A percentile compares a stretch with the other conserved stretches of the same genome.
Evolutionary conservation across 2,888 invertebrate species (phyloP).

Genomic region (Drosophila rellima): DNA sequence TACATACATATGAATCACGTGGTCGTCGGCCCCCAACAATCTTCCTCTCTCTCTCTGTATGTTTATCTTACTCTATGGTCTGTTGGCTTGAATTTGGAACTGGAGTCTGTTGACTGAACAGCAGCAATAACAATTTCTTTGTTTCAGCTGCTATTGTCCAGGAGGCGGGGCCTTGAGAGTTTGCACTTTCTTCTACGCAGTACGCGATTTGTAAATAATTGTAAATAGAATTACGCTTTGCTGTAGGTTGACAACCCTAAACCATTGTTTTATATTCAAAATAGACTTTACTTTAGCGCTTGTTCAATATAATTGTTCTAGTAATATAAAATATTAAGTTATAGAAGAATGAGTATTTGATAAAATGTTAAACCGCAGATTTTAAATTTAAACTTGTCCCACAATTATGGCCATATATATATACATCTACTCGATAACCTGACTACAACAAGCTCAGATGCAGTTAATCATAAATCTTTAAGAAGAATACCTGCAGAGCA

Average conservation of each 20-base stretch:
- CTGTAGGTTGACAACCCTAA: constrained; percentile 5
- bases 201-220: constrained; percentile 24
- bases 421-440: too few relatives aligned
- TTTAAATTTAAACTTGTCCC: too few relatives aligned
- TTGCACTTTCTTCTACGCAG: constrained; percentile 22
- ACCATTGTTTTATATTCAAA: background rate
- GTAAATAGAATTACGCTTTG: constrained; percentile 9
- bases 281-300: background rate
- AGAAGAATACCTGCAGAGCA: background rate
- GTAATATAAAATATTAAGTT: background rate
- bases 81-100: constrained; percentile 32
- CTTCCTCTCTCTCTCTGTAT: background rate
- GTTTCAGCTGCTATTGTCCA: constrained; percentile 51
- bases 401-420: too few relatives aligned
- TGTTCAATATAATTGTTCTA: too few relatives aligned
- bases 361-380: too few relatives aligned
- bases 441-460: too few relatives aligned
- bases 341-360: too few relatives aligned
- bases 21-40: constrained; percentile 48
- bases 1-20: constrained; percentile 74
- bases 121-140: constrained; percentile 56
- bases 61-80: constrained; percentile 38
- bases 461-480: background rate
- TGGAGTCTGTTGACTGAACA: constrained; percentile 36
- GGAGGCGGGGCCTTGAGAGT: background rate